Conservation (phyloP, 2,797 vertebrate species). For the Myoxocephalus aenaeus region DNA sequence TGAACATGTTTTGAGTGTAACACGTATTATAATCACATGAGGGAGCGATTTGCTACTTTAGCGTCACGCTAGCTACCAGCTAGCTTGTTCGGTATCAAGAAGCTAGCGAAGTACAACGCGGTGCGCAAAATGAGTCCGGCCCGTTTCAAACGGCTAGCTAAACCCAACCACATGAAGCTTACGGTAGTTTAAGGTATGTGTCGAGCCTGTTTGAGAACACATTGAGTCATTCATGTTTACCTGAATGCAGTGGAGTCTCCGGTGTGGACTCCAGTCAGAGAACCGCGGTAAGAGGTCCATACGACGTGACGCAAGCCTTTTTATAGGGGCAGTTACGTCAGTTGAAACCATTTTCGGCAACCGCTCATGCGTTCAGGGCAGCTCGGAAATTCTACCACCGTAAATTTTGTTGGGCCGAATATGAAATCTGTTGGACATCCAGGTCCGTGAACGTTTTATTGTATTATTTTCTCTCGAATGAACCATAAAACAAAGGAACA, state of each 20-base stretch:
- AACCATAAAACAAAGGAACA: too few species aligned
- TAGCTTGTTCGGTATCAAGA: neutral
- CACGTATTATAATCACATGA: too few species aligned
- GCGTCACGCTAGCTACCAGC: neutral
- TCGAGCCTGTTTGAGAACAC: neutral
- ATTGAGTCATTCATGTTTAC: neutral
- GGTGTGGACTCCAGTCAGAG: fast-evolving
- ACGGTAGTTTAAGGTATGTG: too few species aligned
- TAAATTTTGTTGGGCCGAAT: too few species aligned
- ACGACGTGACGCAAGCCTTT: fast-evolving
- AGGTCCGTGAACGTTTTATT: too few species aligned
- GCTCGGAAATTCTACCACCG: neutral
- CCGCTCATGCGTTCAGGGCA: neutral
- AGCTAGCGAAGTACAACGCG: neutral
- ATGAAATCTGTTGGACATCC: neutral
- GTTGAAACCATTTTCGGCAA: conserved; percentile 40
- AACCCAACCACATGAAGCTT: neutral
- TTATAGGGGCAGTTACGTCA: conserved; percentile 64
- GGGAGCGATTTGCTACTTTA: too few species aligned
- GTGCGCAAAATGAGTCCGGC: neutral
- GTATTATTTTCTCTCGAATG: too few species aligned
- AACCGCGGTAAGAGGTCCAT: fast-evolving
- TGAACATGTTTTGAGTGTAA: too few species aligned
- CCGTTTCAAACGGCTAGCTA: neutral
- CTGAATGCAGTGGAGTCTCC: neutral